These are phyloP conservation scores for Gopherus evgoodei DNA, from an alignment of 2,113 vertebrate species.

Conservation along the genomic window DNA sequence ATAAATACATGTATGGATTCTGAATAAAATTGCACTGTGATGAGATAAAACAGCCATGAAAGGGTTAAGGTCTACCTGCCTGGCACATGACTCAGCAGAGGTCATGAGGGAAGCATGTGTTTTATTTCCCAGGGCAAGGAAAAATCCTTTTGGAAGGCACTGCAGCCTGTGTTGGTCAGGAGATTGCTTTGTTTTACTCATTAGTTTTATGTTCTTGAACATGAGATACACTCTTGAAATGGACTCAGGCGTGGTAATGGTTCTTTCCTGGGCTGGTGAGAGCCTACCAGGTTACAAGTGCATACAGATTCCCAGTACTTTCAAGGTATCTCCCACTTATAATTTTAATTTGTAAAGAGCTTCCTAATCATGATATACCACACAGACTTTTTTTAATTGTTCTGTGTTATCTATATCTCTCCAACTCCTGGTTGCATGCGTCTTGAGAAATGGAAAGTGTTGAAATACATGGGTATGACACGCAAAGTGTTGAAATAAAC, in stretches of 20 bases:
- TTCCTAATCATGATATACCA: slow-evolving; percentile 33
- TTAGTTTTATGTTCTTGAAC: background rate
- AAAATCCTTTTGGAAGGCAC: background rate
- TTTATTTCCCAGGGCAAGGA: background rate
- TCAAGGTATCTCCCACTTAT: slow-evolving; percentile 50
- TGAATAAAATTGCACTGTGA: background rate
- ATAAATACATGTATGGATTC: background rate
- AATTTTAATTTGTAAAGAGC: background rate
- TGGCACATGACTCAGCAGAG: background rate
- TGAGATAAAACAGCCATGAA: background rate
- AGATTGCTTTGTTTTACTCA: background rate
- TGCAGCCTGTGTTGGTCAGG: background rate
- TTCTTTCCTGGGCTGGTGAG: slow-evolving; percentile 19
- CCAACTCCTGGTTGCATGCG: slow-evolving; percentile 61
- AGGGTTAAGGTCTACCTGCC: background rate
- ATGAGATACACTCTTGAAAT: background rate
- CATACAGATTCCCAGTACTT: slow-evolving; percentile 24
- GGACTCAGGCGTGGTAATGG: background rate
- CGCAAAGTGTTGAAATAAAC: slow-evolving; percentile 80
- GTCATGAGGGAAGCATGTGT: background rate
- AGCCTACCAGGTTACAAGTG: slow-evolving; percentile 33
- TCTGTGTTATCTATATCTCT: slow-evolving; percentile 53
- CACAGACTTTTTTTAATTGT: background rate
- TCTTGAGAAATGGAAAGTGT: slow-evolving; percentile 75
- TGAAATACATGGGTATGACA: slow-evolving; percentile 82